A percentile compares a stretch with the other conserved stretches of the same genome.
Evolutionary conservation across 2,113 vertebrate species (phyloP).

Genomic region (Todiramphus chloris): DNA sequence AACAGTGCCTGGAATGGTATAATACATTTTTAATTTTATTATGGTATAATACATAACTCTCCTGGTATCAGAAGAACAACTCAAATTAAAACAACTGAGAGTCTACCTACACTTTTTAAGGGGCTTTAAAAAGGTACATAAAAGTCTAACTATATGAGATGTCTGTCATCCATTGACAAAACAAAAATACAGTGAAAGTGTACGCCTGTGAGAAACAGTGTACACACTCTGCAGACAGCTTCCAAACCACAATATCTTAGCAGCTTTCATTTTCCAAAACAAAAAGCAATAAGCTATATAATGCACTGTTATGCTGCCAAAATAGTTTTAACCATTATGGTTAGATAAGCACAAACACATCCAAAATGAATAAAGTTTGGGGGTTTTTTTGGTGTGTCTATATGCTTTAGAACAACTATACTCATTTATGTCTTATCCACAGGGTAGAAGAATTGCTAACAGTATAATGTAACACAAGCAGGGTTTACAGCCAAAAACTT

Average conservation of each 20-base stretch:
- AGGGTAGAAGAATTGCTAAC: background rate
- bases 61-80: background rate
- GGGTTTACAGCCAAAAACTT: background rate
- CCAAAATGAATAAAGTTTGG: constrained; percentile 43
- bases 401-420: background rate
- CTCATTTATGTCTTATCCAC: background rate
- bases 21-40: background rate
- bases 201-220: constrained; percentile 4
- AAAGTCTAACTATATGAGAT: background rate
- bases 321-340: constrained; percentile 50
- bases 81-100: background rate
- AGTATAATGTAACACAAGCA: background rate
- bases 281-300: constrained; percentile 57
- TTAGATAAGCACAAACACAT: constrained; percentile 58
- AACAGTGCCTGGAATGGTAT: background rate
- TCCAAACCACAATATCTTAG: constrained; percentile 69
- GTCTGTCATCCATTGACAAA: constrained; percentile 37
- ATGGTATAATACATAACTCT: background rate
- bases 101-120: background rate
- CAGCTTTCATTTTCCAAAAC: constrained; percentile 71
- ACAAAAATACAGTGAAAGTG: constrained; percentile 31
- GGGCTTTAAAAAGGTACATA: background rate
- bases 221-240: background rate
- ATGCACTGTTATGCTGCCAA: constrained; percentile 53
- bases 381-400: background rate